Evolutionary conservation across 2,113 vertebrate species (phyloP).

Genomic region (Triplophysa tibetana): DNA sequence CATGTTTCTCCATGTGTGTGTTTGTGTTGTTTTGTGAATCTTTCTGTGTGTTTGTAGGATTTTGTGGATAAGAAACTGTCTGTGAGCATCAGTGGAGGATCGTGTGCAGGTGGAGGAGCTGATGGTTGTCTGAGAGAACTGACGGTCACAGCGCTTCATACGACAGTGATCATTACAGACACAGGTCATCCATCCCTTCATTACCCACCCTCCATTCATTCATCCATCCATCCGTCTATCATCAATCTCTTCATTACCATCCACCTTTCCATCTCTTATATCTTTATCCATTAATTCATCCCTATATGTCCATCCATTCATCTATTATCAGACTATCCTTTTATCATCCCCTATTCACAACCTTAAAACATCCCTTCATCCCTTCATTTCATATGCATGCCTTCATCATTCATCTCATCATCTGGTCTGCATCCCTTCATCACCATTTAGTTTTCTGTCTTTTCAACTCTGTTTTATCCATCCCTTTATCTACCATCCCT

Average conservation of each 20-base stretch:
- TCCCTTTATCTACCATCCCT: no score
- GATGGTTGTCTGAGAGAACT: conserved; percentile 74
- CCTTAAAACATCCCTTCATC: background rate
- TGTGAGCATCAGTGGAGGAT: conserved; percentile 68
- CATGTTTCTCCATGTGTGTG: background rate
- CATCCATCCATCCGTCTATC: background rate
- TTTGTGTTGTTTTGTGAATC: background rate
- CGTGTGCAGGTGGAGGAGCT: conserved; percentile 60
- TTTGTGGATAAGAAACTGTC: conserved; percentile 77
- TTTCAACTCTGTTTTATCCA: background rate
- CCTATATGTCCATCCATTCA: background rate
- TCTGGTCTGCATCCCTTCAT: background rate
- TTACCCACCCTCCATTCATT: background rate
- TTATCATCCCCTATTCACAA: background rate
- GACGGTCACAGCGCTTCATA: conserved; percentile 69
- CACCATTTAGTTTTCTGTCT: background rate
- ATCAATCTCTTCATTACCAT: background rate
- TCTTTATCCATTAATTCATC: background rate
- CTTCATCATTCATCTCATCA: background rate
- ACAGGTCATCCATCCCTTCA: conserved; percentile 70
- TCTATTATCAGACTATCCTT: background rate
- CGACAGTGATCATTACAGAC: conserved; percentile 73
- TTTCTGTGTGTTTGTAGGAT: conserved; percentile 71
- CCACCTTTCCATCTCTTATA: background rate
- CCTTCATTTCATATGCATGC: background rate